Evolutionary conservation across 2,888 invertebrate genomes (phyloP), one percentile per base, ranked within the genome.

Genomic region (Acanthosepion lycidas): DNA sequence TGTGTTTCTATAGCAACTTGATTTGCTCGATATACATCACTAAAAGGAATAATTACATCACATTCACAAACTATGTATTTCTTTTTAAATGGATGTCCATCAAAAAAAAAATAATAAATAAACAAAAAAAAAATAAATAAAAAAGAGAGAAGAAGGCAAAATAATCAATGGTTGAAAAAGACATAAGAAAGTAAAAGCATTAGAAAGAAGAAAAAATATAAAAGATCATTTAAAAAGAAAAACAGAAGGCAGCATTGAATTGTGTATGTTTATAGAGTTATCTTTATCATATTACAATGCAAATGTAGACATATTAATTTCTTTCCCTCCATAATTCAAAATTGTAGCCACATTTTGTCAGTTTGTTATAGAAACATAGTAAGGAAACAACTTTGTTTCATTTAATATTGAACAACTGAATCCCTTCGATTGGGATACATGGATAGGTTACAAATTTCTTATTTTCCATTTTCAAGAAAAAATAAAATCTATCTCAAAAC

Each of bases 21-120:
- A 78, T 78, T 78, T 15, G n/a, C 78, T 78, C 2, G 18, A 33
- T 93, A 28, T 33, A 42, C 49, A 55, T 28, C 23, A 59, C n/a
- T 28, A 93, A 93, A 93, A 33, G 55, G 42, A 33, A 33, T 93
- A 93, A 93, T 33, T 23, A 55, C 26, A 93, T n/a, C 93, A 93
- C n/a, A 93, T 55, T 55, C 55, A 93, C 42, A n/a, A 51, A 55
- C 33, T 8, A 33, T 92, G 42, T 93, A 55, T 51, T 93, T 93
- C 55, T 49, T 93, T n/a, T 51, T 33, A 93, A 78, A 78, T 78
- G 78, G 78, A 78, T 59, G 59, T 26, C 59, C 59, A 59, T 59
- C 6, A 42, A 0, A 42, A 33, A 33, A 33, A 33, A 33, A 33
- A 42, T 42, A 42, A n/a, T n/a, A n/a, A n/a, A n/a, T n/a, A n/a